phyloP scores from a whole-genome alignment of 35 echinoderm and acorn worm species.

The Patiria miniata region DNA sequence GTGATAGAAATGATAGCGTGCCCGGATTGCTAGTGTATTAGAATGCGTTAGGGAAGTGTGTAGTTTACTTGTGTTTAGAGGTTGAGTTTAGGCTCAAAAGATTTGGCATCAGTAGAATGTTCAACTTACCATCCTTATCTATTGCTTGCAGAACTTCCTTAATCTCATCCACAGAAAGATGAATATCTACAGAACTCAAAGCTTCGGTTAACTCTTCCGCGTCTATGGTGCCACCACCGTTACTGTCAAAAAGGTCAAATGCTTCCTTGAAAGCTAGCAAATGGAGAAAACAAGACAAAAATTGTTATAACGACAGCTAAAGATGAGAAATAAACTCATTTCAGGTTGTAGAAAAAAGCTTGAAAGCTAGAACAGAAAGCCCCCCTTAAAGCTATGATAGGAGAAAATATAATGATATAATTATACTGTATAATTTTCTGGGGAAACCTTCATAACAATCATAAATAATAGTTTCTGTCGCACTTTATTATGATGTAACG shows the following conservation, averaged over 20 bases:
- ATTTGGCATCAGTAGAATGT: too few species aligned
- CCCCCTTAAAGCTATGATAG: neutral
- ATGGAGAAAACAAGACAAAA: neutral
- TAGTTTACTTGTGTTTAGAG: too few species aligned
- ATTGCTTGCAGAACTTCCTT: constrained; percentile 75
- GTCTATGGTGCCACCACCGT: constrained; percentile 91
- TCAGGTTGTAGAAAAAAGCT: neutral
- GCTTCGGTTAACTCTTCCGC: constrained; percentile 71
- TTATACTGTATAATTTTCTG: neutral
- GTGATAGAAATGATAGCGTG: too few species aligned
- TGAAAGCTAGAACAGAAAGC: neutral
- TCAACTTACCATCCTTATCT: constrained; percentile 90
- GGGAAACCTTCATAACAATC: neutral
- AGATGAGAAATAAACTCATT: too few species aligned
- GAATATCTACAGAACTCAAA: constrained; percentile 77
- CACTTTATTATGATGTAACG: too few species aligned
- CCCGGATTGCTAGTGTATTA: too few species aligned
- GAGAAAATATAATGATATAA: neutral
- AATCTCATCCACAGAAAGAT: constrained; percentile 78
- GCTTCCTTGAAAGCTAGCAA: constrained; percentile 89
- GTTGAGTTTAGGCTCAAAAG: too few species aligned
- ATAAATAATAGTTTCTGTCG: neutral
- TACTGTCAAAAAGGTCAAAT: constrained; percentile 97
- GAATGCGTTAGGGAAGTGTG: too few species aligned
- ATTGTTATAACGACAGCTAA: too few species aligned